phyloP scores from a whole-genome alignment of 1,140 invertebrate species.

The Drosophila teissieri region DNA sequence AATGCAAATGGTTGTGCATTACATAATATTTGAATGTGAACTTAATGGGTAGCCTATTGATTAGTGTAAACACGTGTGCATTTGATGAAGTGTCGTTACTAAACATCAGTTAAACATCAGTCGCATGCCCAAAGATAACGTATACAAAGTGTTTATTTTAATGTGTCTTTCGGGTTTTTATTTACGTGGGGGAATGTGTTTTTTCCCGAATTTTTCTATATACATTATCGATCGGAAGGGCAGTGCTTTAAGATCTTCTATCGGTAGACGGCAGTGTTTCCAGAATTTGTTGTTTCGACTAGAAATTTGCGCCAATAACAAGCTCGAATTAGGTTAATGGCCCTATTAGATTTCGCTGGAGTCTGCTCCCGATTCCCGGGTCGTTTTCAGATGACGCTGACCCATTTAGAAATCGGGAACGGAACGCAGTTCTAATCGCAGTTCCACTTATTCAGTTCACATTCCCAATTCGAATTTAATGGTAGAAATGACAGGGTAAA shows the following conservation, averaged over 20 bases:
- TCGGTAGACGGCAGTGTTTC: conserved; percentile 1
- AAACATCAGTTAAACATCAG: conserved; percentile 1
- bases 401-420: conserved; percentile 36
- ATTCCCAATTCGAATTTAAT: not conserved
- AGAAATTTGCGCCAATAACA: conserved; percentile 20
- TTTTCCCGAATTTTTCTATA: not conserved
- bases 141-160: conserved; percentile 6
- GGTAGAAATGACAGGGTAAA: too few species aligned
- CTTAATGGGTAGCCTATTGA: not conserved
- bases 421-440: conserved; percentile 24
- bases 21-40: conserved; percentile 2
- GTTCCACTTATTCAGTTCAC: not conserved
- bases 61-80: conserved; percentile 19
- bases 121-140: conserved; percentile 1
- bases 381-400: conserved; percentile 49
- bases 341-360: conserved; percentile 21
- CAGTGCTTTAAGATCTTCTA: not conserved
- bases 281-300: conserved; percentile 20
- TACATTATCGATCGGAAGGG: not conserved
- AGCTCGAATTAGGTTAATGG: conserved; percentile 50
- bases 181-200: not conserved
- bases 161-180: not conserved
- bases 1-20: not conserved
- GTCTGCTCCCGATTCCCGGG: conserved; percentile 40
- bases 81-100: not conserved